These are phyloP conservation scores for Choristoneura rosaceana DNA, from an alignment of 2,888 invertebrate genomes.

Conservation along the genomic window DNA sequence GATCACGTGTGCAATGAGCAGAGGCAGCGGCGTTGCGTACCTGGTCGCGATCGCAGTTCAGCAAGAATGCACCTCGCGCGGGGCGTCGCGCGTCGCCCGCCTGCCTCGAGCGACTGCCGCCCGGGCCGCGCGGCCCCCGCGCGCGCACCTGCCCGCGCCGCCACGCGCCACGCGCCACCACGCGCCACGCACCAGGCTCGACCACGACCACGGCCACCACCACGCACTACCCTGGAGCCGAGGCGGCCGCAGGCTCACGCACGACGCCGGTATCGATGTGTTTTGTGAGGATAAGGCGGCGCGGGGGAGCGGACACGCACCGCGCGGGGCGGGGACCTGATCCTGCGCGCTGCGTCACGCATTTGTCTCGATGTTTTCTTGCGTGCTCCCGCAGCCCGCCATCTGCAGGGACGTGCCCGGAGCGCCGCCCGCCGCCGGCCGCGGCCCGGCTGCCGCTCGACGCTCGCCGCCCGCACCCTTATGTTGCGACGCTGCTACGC, in stretches of 20 bases:
- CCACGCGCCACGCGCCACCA: constrained; percentile 52
- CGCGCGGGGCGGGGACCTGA: constrained; percentile 66
- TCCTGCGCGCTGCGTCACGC: constrained; percentile 85
- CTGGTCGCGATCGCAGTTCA: constrained; percentile 68
- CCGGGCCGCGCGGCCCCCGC: constrained; percentile 75
- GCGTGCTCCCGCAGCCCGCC: constrained; percentile 76
- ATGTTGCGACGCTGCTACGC: constrained; percentile 11
- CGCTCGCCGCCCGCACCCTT: not conserved
- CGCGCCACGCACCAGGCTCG: constrained; percentile 53
- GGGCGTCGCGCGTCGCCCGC: constrained; percentile 79
- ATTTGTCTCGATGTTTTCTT: constrained; percentile 78
- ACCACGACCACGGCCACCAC: constrained; percentile 40
- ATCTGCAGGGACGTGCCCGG: constrained; percentile 74
- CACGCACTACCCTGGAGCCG: constrained; percentile 49
- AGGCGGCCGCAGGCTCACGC: constrained; percentile 71
- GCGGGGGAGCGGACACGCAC: constrained; percentile 63
- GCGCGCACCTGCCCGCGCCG: constrained; percentile 62
- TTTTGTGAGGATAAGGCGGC: constrained; percentile 59
- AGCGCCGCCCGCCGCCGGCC: constrained; percentile 47
- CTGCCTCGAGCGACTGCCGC: constrained; percentile 81
- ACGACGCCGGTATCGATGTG: constrained; percentile 81
- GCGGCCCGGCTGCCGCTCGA: constrained; percentile 43
- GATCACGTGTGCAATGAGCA: constrained; percentile 58
- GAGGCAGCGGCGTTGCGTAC: constrained; percentile 59
- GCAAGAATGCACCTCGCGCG: constrained; percentile 68